These are phyloP conservation scores for Helarctos malayanus DNA, from an alignment of 2,797 vertebrate species.

Conservation along the genomic window DNA sequence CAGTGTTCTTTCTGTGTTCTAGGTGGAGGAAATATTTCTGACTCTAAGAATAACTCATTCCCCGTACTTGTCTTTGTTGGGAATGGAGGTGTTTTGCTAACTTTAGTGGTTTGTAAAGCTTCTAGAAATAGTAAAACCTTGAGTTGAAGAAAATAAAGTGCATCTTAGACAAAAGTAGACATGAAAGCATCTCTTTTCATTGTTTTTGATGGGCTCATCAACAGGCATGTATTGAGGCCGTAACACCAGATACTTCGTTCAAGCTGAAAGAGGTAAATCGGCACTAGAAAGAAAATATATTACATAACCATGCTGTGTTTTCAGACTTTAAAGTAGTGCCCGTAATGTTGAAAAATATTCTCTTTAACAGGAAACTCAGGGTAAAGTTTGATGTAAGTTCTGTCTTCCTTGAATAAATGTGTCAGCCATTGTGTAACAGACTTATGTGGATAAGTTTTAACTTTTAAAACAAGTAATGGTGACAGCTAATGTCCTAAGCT, in stretches of 20 bases:
- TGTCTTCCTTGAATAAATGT: constrained; percentile 51
- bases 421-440: constrained; percentile 39
- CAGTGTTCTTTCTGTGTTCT: not conserved
- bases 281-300: not conserved
- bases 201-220: constrained; percentile 73
- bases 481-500: not conserved
- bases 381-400: constrained; percentile 32
- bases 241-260: constrained; percentile 30
- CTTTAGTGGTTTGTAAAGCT: constrained; percentile 59
- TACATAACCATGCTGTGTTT: constrained; percentile 51
- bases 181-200: constrained; percentile 63
- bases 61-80: constrained; percentile 51
- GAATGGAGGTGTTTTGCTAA: constrained; percentile 67
- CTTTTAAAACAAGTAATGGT: constrained; percentile 50
- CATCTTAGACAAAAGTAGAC: constrained; percentile 63
- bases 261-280: not conserved
- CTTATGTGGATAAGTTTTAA: constrained; percentile 23
- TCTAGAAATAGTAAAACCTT: constrained; percentile 65
- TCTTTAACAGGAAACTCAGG: constrained; percentile 29
- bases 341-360: constrained; percentile 62
- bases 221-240: constrained; percentile 36
- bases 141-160: constrained; percentile 69
- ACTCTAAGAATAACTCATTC: constrained; percentile 39
- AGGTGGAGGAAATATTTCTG: not conserved
- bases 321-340: constrained; percentile 33